Evolutionary conservation across 2,797 vertebrate genomes (phyloP).

Genomic region (Tokudaia muenninki): DNA sequence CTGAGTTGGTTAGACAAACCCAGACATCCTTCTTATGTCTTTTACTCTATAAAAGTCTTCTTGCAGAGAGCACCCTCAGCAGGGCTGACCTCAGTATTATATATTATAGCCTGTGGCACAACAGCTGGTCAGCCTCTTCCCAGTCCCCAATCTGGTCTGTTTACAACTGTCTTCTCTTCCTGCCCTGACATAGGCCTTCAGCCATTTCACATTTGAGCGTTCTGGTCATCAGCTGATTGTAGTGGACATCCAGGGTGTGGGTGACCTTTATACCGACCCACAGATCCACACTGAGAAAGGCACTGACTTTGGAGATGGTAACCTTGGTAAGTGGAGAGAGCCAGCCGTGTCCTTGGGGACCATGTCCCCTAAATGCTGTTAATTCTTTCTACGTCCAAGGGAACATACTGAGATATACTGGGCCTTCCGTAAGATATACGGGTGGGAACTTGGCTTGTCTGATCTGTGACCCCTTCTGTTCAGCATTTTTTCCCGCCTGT

Average conservation of each 20-base stretch:
- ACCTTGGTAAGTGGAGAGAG: slow-evolving; percentile 91
- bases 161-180: neutral
- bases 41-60: neutral
- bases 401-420: neutral
- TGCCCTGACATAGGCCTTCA: slow-evolving; percentile 92
- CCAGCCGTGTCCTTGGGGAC: neutral
- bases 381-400: neutral
- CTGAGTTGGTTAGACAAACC: neutral
- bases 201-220: slow-evolving; percentile 98
- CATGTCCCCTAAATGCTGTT: neutral
- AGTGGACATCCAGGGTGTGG: slow-evolving; percentile 99
- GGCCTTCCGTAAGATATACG: neutral
- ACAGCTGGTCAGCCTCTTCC: neutral
- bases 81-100: neutral
- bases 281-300: slow-evolving; percentile 98
- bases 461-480: neutral
- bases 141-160: neutral
- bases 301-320: slow-evolving; percentile 98
- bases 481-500: too few relatives aligned
- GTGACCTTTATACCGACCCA: slow-evolving; percentile 98
- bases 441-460: neutral
- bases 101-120: neutral
- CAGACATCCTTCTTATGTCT: neutral
- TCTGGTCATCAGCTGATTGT: slow-evolving; percentile 98
- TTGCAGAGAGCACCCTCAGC: neutral